These are phyloP conservation scores for Fissipunctia ypsillon DNA, from an alignment of 2,888 invertebrate species.

Conservation along the genomic window DNA sequence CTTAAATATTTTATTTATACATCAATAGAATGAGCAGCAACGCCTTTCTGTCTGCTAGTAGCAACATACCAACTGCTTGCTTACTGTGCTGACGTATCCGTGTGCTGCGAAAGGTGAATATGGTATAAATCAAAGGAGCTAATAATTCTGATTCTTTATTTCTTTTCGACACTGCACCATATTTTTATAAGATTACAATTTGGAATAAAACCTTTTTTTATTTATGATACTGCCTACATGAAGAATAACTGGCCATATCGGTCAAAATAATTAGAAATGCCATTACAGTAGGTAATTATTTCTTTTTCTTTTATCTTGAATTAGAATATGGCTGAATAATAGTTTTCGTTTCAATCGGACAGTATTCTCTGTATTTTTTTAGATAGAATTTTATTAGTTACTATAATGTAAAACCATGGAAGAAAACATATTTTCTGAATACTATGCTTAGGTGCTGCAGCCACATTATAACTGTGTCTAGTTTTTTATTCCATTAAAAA, in stretches of 20 bases:
- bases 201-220: background rate
- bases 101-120: conserved; percentile 1
- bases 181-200: background rate
- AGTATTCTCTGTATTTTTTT: background rate
- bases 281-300: background rate
- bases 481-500: background rate
- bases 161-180: background rate
- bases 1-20: background rate
- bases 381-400: background rate
- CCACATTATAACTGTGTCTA: background rate
- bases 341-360: background rate
- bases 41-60: conserved; percentile 25
- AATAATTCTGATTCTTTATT: background rate
- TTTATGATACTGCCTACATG: background rate
- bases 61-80: too few relatives aligned
- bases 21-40: background rate
- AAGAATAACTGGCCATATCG: background rate
- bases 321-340: background rate
- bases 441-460: background rate
- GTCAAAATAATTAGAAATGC: background rate
- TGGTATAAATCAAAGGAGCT: background rate
- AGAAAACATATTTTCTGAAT: background rate
- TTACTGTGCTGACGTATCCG: background rate
- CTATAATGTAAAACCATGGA: background rate
- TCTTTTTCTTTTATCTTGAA: background rate